A percentile compares a stretch with the other conserved stretches of the same genome.
Conservation (phyloP, 2,797 vertebrate species). For the Thripadectes ignobilis region DNA sequence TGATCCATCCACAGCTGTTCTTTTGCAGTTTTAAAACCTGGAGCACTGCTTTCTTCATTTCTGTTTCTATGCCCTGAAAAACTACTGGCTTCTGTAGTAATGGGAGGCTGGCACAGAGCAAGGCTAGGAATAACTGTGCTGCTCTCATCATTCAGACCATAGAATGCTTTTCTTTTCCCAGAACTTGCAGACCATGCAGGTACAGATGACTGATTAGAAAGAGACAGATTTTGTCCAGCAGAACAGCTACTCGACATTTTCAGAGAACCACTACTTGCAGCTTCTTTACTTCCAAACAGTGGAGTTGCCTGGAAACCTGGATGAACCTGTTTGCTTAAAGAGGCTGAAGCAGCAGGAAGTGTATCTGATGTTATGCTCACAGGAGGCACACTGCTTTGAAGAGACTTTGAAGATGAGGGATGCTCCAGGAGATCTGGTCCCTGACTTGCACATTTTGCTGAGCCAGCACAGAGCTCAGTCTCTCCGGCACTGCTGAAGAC, state of each 20-base stretch:
- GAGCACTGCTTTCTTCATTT: constrained; percentile 58
- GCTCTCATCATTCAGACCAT: constrained; percentile 66
- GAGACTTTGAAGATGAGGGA: not conserved
- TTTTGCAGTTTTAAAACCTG: constrained; percentile 87
- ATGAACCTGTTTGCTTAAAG: not conserved
- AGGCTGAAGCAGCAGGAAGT: not conserved
- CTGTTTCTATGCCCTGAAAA: constrained; percentile 30
- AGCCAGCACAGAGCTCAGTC: not conserved
- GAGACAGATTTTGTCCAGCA: constrained; percentile 35
- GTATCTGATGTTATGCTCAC: not conserved
- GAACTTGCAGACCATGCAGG: constrained; percentile 70
- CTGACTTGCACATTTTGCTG: not conserved
- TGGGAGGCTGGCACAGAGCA: not conserved
- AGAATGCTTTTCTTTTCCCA: constrained; percentile 83
- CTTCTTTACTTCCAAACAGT: constrained; percentile 71
- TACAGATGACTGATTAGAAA: constrained; percentile 63
- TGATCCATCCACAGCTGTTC: constrained; percentile 89
- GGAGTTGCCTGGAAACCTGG: constrained; percentile 49
- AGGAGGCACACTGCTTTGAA: not conserved
- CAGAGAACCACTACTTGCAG: constrained; percentile 1
- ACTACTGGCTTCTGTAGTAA: constrained; percentile 38
- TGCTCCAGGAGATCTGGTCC: not conserved
- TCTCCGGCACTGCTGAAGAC: not conserved
- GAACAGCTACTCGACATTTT: constrained; percentile 16
- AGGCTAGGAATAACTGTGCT: constrained; percentile 41